Evolutionary conservation across 2,797 vertebrate species (phyloP).

Genomic region (Sylvia borin): DNA sequence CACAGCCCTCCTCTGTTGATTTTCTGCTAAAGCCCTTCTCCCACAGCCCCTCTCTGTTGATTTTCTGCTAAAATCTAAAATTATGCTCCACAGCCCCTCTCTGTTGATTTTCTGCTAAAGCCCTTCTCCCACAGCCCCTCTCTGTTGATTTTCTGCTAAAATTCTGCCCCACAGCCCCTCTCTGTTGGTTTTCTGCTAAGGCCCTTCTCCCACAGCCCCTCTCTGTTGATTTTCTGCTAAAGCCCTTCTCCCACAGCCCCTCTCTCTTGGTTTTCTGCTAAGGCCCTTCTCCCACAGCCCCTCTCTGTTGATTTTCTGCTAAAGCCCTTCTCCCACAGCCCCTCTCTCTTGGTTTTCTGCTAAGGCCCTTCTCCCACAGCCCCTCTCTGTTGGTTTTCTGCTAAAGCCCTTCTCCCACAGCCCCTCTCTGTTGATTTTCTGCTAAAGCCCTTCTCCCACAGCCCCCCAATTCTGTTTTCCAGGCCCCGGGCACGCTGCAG

Average conservation of each 20-base stretch:
- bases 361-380: accelerated
- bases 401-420: accelerated
- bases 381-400: accelerated
- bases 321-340: accelerated
- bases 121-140: too few species aligned
- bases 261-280: accelerated
- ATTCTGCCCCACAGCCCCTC: accelerated
- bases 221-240: accelerated
- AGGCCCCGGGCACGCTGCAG: accelerated
- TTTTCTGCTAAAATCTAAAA: accelerated
- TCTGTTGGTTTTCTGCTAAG: accelerated
- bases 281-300: accelerated
- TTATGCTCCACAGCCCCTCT: neutral
- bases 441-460: neutral
- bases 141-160: accelerated
- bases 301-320: accelerated
- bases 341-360: accelerated
- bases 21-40: accelerated
- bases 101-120: accelerated
- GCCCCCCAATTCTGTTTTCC: neutral
- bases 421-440: neutral
- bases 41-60: neutral
- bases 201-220: accelerated
- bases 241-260: accelerated
- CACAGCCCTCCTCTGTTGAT: too few species aligned